These are phyloP conservation scores for Drymonia ruficornis DNA, from an alignment of 2,888 invertebrate genomes.

Conservation along the genomic window DNA sequence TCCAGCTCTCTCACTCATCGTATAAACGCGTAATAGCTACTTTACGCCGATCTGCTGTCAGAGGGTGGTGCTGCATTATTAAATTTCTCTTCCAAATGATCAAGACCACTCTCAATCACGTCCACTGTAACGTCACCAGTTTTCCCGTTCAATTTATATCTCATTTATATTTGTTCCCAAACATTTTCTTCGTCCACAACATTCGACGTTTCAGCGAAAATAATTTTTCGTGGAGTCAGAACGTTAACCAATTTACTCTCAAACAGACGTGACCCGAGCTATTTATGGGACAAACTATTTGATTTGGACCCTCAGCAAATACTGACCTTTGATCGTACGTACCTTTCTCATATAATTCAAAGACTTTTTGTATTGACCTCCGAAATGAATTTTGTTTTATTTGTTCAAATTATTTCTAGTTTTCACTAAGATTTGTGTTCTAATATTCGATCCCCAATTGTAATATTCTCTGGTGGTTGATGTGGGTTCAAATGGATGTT, in stretches of 20 bases:
- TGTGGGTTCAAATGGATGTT: conserved; percentile 15
- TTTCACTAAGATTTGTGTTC: neutral
- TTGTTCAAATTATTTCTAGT: conserved; percentile 27
- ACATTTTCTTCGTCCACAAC: conserved; percentile 33
- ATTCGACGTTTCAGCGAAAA: conserved; percentile 35
- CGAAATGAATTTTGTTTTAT: conserved; percentile 39
- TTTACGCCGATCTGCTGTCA: too few relatives aligned
- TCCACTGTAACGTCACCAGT: neutral
- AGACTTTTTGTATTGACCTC: conserved; percentile 38
- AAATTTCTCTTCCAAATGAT: neutral
- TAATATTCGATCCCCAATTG: conserved; percentile 9
- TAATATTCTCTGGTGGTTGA: conserved; percentile 21
- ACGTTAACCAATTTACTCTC: conserved; percentile 44
- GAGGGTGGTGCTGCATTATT: too few relatives aligned
- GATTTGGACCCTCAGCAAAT: conserved; percentile 43
- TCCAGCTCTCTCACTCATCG: too few relatives aligned
- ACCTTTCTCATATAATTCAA: conserved; percentile 35
- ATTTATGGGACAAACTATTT: conserved; percentile 49
- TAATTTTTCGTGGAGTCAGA: conserved; percentile 41
- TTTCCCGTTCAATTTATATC: conserved; percentile 26
- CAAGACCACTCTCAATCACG: neutral
- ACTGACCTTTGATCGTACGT: conserved; percentile 40
- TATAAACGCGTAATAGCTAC: too few relatives aligned
- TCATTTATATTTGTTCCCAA: conserved; percentile 43
- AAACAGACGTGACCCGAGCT: conserved; percentile 40